Base-by-base conservation (phyloP, 1,140 invertebrate species). In the Mamestra configurata region DNA sequence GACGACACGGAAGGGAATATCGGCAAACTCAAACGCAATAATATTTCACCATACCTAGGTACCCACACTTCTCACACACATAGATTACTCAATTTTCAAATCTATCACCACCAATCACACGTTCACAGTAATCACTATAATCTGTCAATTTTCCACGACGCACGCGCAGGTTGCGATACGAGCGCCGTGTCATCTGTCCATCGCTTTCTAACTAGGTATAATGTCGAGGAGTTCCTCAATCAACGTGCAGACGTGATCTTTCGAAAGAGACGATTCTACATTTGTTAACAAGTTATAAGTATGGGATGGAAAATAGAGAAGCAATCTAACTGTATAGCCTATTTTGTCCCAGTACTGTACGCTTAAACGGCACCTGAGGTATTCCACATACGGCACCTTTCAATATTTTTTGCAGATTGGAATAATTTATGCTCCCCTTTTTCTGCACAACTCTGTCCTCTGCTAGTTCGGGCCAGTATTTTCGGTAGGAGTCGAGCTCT, bases 111-210 rank as follows among this genome's bases (percentile, higher is more conserved):
- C 51, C 53, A 49, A 15, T 55, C 22, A 55, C 53, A 55, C 22
- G 53, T 24, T 27, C 5, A 8, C 10, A 4, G 20, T 27, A 11
- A 55, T 55, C 53, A 55, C 4, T 6, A 55, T 24, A 55, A 55
- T 24, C 53, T 55, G 53, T 27, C 53, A 55, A 55, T 55, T 55
- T 55, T 1, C 15, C 53, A 24, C 22, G 22, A 27, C 53, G 24
- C 53, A 55, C 22, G 53, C 53, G 53, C 53, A 55, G 53, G 27
- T 55, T 55, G 53, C 43, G 43, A 13, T n/a, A n/a, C 43, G 4
- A n/a, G 1, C 15, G 43, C 53, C 13, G 22, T 55, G 53, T 55
- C 53, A 55, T 55, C 22, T 55, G 53, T 55, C 20, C 53, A 55
- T 27, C 13, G 53, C 53, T 55, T 55, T 55, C 53, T 13, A 55